These are phyloP conservation scores for Agriopis marginaria DNA, from an alignment of 2,888 invertebrate species.

Conservation along the genomic window DNA sequence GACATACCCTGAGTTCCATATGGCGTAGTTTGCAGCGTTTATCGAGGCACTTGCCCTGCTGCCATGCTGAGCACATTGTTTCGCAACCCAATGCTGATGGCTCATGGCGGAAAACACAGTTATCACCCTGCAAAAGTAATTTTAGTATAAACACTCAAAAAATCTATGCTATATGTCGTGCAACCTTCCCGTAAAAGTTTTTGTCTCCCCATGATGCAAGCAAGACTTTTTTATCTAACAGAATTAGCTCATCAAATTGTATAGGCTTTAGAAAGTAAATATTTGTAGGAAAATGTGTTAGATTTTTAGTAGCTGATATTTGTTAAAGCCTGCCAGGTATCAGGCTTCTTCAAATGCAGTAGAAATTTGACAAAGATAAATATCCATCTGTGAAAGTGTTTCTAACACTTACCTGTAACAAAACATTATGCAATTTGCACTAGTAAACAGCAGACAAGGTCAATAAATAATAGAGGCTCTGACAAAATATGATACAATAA, in stretches of 20 bases:
- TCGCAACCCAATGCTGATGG: slow-evolving; percentile 93
- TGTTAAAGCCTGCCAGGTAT: neutral
- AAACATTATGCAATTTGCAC: slow-evolving; percentile 9
- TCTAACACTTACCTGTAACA: neutral
- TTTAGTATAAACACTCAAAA: neutral
- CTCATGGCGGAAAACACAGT: slow-evolving; percentile 94
- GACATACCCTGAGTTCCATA: slow-evolving; percentile 92
- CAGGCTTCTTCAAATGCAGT: neutral
- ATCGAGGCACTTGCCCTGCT: slow-evolving; percentile 92
- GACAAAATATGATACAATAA: neutral
- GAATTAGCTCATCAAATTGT: no score
- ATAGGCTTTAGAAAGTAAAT: no score
- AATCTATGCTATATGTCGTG: no score
- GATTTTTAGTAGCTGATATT: neutral
- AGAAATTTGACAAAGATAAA: neutral
- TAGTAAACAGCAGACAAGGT: neutral
- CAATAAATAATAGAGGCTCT: neutral
- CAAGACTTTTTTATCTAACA: no score
- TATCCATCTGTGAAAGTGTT: neutral
- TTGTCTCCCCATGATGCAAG: no score
- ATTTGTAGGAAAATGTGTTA: neutral
- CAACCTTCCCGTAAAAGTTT: no score
- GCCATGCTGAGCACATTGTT: slow-evolving; percentile 93
- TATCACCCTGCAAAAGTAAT: slow-evolving; percentile 87
- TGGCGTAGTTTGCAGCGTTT: slow-evolving; percentile 93